Percentiles rank a stretch among this genome's conserved stretches.
phyloP scores from a whole-genome alignment of 2,888 invertebrate species.

The Phengaris alcon region DNA sequence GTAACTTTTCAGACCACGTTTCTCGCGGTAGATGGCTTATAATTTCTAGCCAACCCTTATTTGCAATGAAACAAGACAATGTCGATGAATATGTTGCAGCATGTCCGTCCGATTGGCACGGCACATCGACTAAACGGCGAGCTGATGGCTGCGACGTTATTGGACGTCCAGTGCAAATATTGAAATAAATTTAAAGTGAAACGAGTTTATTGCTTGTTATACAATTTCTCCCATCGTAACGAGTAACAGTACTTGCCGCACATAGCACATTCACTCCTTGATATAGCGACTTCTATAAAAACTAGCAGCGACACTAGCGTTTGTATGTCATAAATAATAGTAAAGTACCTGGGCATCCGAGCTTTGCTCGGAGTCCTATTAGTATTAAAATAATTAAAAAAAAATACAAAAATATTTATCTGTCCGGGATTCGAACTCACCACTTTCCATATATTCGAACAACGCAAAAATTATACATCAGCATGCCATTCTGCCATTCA shows the following conservation, averaged over 20 bases:
- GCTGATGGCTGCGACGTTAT: constrained; percentile 40
- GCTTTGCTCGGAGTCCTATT: no score
- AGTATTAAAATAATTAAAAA: no score
- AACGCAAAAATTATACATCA: no score
- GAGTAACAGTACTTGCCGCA: constrained; percentile 31
- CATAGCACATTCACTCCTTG: constrained; percentile 28
- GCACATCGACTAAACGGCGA: constrained; percentile 40
- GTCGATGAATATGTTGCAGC: constrained; percentile 10
- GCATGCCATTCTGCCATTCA: no score
- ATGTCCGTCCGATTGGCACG: constrained; percentile 34
- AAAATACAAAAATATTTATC: no score
- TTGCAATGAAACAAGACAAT: constrained; percentile 9
- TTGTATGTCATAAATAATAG: neutral
- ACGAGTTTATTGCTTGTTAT: constrained; percentile 44
- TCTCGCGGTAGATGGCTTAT: no score
- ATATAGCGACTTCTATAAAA: constrained; percentile 27
- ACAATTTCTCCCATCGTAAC: constrained; percentile 37
- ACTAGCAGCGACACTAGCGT: neutral
- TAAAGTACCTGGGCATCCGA: neutral
- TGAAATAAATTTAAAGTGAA: constrained; percentile 45
- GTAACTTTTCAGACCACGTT: no score
- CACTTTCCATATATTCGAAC: no score
- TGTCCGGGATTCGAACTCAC: no score
- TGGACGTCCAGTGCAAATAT: constrained; percentile 45
- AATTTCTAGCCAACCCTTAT: no score